These are phyloP conservation scores for Mastacembelus armatus DNA, from an alignment of 2,797 vertebrate genomes.

Conservation along the genomic window DNA sequence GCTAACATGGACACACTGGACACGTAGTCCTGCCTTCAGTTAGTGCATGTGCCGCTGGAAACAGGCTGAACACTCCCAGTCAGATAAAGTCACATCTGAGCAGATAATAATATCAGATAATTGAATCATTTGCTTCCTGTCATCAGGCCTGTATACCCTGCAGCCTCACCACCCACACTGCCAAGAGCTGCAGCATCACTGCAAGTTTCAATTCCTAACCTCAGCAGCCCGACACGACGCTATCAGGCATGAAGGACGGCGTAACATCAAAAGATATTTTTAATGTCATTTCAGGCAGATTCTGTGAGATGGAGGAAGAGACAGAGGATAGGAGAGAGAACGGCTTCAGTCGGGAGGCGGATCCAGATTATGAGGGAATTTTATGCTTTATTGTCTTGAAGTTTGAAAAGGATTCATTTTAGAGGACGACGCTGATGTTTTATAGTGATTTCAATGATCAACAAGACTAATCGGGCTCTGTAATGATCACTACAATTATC, in stretches of 20 bases:
- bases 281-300: slow-evolving; percentile 2
- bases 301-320: neutral
- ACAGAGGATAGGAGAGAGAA: neutral
- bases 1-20: too few relatives aligned
- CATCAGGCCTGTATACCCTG: neutral
- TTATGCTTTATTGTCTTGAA: too few relatives aligned
- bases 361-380: too few relatives aligned
- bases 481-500: neutral
- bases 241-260: slow-evolving; percentile 8
- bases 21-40: neutral
- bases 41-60: neutral
- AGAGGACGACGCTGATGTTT: neutral
- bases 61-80: slow-evolving; percentile 2
- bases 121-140: slow-evolving; percentile 50
- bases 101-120: slow-evolving; percentile 61
- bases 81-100: slow-evolving; percentile 2
- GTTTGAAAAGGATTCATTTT: neutral
- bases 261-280: slow-evolving; percentile 10
- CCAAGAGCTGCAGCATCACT: neutral
- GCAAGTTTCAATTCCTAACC: slow-evolving; percentile 36
- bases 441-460: slow-evolving; percentile 9
- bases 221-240: neutral
- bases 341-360: neutral
- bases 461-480: neutral
- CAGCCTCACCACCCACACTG: neutral